Evolutionary conservation across 2,888 invertebrate genomes (phyloP), one percentile per base, ranked within the genome.

Genomic region (Serripes groenlandicus): DNA sequence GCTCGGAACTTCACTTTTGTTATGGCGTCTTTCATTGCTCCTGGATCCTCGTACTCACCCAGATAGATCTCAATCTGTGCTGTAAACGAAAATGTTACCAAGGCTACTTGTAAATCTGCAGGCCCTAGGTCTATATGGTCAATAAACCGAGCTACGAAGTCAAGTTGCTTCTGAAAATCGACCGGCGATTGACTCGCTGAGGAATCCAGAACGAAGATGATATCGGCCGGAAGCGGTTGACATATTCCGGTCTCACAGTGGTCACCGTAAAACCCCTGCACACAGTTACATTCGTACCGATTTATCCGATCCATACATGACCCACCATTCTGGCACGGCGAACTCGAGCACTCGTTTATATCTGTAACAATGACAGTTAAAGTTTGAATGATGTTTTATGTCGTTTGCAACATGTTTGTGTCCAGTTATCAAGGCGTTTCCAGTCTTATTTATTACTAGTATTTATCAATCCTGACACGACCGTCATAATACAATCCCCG

Each of bases 151-250:
- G 54, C 56, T 5, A 80, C 56, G 56, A 80, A 80, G 18, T 80
- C 56, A 21, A 80, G 64, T 30, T 80, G 75, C 26, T 80, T 62
- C 11, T 54, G 52, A 42, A 80, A 80, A 3, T 81, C 42, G 26
- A 62, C 9, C 28, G 76, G 72, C 1, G 77, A 69, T 73, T 69
- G 66, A 56, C 81, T 81, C 3, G 75, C 11, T 11, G 81, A 81
- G 2, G 81, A 76, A 56, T 81, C 81, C 30, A 81, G 58, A 1
- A 81, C 69, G 62, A 81, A 75, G 7, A 77, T 69, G 18, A 76
- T 68, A n/a, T 81, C 81, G 11, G 81, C 81, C 3, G 81, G 81
- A 5, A 62, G 69, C 3, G 81, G 75, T 23, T 76, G 76, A 34
- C 81, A 81, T n/a, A 76, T 77, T 26, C 62, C 62, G 3, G 69